Conservation (phyloP, 2,797 vertebrate species). For the Polyboroides typus region DNA sequence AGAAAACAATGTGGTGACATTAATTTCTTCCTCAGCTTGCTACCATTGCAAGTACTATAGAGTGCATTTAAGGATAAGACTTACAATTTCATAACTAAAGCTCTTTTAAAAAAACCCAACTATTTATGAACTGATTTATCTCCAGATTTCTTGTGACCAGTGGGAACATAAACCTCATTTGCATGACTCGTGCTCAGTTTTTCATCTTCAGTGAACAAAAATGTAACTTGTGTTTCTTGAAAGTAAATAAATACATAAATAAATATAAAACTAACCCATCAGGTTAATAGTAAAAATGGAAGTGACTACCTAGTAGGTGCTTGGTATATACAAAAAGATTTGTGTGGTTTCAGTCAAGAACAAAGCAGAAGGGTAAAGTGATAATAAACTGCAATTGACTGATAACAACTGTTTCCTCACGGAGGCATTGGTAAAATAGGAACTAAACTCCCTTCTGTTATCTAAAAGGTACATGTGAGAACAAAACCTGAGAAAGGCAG, state of each 20-base stretch:
- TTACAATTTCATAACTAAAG: neutral
- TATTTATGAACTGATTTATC: neutral
- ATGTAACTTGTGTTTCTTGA: neutral
- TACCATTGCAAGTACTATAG: neutral
- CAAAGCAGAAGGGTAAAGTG: neutral
- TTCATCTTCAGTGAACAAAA: neutral
- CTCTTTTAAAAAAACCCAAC: neutral
- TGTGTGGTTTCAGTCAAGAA: neutral
- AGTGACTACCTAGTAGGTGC: rapidly evolving
- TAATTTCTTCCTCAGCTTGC: neutral
- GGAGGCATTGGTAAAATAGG: neutral
- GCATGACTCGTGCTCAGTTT: neutral
- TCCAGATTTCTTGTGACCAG: neutral
- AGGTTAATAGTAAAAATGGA: neutral
- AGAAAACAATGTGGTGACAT: neutral
- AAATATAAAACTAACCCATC: neutral
- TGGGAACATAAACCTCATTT: neutral
- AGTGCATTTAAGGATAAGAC: neutral
- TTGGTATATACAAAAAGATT: neutral
- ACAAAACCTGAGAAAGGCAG: neutral
- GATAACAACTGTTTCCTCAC: neutral
- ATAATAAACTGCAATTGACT: neutral
- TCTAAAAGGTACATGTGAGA: neutral
- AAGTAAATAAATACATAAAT: neutral
- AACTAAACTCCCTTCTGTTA: neutral